Evolutionary conservation across 2,888 invertebrate genomes (phyloP).

Genomic region (Tipula confusa): DNA sequence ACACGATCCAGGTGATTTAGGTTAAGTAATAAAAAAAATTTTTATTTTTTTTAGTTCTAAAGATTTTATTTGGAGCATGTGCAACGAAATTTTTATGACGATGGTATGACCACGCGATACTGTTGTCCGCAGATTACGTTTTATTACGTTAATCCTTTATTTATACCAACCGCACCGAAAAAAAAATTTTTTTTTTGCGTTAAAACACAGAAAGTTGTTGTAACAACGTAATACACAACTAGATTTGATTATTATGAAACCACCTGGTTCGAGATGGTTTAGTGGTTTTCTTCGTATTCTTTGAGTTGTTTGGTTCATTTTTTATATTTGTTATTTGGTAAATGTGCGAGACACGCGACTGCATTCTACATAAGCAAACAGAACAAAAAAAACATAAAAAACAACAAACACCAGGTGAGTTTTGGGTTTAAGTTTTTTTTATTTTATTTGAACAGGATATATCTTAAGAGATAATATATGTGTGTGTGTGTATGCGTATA

Average conservation of each 20-base stretch:
- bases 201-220: not conserved
- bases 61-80: not conserved
- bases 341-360: conserved; percentile 1
- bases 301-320: not conserved
- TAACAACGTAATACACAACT: not conserved
- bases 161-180: no score
- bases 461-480: conserved; percentile 7
- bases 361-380: not conserved
- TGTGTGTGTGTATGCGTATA: not conserved
- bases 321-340: not conserved
- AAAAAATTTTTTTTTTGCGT: not conserved
- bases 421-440: not conserved
- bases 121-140: not conserved
- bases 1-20: not conserved
- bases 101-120: not conserved
- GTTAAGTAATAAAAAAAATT: not conserved
- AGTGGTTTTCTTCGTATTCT: conserved; percentile 14
- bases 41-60: not conserved
- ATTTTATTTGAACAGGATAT: conserved; percentile 8
- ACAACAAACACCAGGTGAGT: not conserved
- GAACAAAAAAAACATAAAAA: not conserved
- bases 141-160: not conserved
- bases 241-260: not conserved
- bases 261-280: conserved; percentile 12
- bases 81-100: not conserved